Conservation (phyloP, 2,113 vertebrate species). For the Garra rufa region DNA sequence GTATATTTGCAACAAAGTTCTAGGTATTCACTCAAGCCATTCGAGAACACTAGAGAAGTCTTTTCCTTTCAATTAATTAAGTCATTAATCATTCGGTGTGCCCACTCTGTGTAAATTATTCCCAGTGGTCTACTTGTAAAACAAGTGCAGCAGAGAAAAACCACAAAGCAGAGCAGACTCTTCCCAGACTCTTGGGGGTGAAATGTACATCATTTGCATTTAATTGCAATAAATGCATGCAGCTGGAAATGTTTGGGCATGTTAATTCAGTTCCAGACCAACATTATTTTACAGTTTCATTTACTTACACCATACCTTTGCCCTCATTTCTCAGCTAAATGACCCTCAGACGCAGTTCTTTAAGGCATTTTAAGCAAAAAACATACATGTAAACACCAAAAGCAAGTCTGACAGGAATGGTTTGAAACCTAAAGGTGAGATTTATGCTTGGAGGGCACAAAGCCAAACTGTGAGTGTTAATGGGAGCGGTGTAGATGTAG, state of each 20-base stretch:
- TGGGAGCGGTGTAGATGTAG: slow-evolving; percentile 37
- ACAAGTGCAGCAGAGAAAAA: slow-evolving; percentile 39
- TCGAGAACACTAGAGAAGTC: slow-evolving; percentile 25
- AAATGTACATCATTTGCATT: slow-evolving; percentile 64
- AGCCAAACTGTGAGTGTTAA: slow-evolving; percentile 51
- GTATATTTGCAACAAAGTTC: slow-evolving; percentile 31
- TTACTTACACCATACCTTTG: slow-evolving; percentile 30
- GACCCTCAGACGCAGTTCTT: slow-evolving; percentile 4
- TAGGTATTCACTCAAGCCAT: slow-evolving; percentile 7
- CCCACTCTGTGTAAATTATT: slow-evolving; percentile 56
- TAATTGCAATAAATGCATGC: slow-evolving; percentile 60
- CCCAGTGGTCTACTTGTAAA: slow-evolving; percentile 53
- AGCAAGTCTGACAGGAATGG: background rate
- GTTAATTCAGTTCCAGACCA: slow-evolving; percentile 32
- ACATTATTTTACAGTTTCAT: slow-evolving; percentile 41
- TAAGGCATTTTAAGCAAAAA: background rate
- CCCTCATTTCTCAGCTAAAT: background rate
- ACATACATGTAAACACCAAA: background rate
- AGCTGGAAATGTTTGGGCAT: slow-evolving; percentile 53
- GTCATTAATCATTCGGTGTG: slow-evolving; percentile 60
- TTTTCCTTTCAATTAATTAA: slow-evolving; percentile 59
- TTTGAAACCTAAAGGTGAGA: background rate
- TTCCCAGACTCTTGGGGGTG: slow-evolving; percentile 54
- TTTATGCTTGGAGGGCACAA: slow-evolving; percentile 31
- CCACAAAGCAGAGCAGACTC: slow-evolving; percentile 43